Evolutionary conservation across 2,888 invertebrate species (phyloP).

Genomic region (Netelia melanura): DNA sequence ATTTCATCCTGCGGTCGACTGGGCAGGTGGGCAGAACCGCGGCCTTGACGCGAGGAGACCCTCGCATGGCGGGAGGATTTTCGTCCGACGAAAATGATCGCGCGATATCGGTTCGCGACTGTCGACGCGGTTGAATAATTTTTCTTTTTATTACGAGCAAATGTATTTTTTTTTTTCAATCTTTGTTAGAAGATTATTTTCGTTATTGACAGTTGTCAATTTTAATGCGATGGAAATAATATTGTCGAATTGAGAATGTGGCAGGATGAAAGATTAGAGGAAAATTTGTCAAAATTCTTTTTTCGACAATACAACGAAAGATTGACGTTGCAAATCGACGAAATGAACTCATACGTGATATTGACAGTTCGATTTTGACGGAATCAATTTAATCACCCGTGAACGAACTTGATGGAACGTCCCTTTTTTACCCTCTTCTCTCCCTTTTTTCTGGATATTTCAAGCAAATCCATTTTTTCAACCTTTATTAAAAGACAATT

Average conservation of each 20-base stretch:
- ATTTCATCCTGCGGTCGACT: slow-evolving; percentile 61
- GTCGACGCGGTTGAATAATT: neutral
- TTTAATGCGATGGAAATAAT: neutral
- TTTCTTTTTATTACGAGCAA: neutral
- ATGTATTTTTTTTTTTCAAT: neutral
- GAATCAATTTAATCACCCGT: no score
- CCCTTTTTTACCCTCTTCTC: no score
- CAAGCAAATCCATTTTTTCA: neutral
- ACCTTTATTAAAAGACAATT: neutral
- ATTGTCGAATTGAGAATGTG: neutral
- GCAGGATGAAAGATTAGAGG: neutral
- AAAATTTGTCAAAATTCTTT: neutral
- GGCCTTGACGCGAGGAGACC: slow-evolving; percentile 62
- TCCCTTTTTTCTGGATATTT: neutral
- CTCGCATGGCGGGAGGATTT: slow-evolving; percentile 41
- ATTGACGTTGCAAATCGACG: neutral
- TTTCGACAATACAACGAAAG: neutral
- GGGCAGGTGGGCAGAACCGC: slow-evolving; percentile 57
- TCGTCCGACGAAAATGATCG: slow-evolving; percentile 25
- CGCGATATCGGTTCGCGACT: slow-evolving; percentile 1
- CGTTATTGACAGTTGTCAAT: neutral
- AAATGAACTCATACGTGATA: neutral
- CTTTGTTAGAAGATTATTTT: neutral
- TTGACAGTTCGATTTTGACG: no score
- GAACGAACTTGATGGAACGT: no score